Evolutionary conservation across 2,888 invertebrate genomes (phyloP).

Genomic region (Apamea crenata): DNA sequence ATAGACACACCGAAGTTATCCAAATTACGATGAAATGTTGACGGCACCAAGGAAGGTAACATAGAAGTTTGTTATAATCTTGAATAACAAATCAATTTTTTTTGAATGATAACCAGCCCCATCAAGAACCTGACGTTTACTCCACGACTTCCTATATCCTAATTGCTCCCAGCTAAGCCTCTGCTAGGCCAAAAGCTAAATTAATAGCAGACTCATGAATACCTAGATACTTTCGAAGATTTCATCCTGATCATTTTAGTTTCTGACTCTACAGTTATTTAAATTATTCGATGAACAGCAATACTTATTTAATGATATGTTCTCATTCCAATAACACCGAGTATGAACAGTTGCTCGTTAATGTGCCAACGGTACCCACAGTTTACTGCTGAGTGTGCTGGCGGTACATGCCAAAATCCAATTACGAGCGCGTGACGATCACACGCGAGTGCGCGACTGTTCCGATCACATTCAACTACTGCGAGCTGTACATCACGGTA

Average conservation of each 20-base stretch:
- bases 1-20: background rate
- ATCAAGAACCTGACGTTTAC: background rate
- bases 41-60: background rate
- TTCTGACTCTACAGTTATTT: background rate
- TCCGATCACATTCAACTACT: conserved; percentile 39
- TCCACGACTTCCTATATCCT: background rate
- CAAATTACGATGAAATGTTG: background rate
- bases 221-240: too few species aligned
- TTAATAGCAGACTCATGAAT: background rate
- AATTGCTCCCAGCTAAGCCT: background rate
- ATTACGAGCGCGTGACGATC: conserved; percentile 60
- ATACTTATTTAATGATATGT: conserved; percentile 20
- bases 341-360: conserved; percentile 28
- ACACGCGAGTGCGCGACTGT: conserved; percentile 52
- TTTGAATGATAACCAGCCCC: background rate
- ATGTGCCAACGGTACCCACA: conserved; percentile 54
- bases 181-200: background rate
- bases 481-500: conserved; percentile 28
- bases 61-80: background rate
- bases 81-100: background rate
- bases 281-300: background rate
- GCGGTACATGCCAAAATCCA: conserved; percentile 62
- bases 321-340: conserved; percentile 12
- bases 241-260: background rate
- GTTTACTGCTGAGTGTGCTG: conserved; percentile 39